Evolutionary conservation across 2,888 invertebrate species (phyloP), one percentile per base, ranked within the genome.

Genomic region (Heterodera filipjevi): DNA sequence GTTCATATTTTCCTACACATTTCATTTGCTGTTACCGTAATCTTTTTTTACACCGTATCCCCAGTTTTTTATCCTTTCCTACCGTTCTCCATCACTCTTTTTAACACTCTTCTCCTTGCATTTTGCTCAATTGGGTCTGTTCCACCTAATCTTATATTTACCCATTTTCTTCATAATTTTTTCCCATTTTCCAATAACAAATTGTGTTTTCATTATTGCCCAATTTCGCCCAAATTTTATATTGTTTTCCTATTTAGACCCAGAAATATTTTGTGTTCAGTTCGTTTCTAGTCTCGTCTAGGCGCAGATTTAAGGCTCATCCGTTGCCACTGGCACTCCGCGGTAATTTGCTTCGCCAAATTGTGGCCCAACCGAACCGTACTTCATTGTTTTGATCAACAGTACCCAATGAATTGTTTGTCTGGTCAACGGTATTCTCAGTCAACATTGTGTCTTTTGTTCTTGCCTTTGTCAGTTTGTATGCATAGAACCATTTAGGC

Each of bases 281-380:
- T 53, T 53, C 53, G 53, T 22, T 22, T 53, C 53, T 53, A 53
- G 53, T 53, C 53, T 22, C 53, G 53, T 6, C 22, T 66, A 66
- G 66, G 66, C 66, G 66, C 66, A 66, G 27, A 30, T 66, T 66
- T 33, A 22, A 66, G 66, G 32, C 66, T 32, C 32, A 32, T 33
- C 1, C 12, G 6, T 39, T 2, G 39, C 66, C n/a, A n/a, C 30
- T 30, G 66, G 32, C 66, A 27, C 8, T 27, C 66, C 8, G 16
- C 33, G 33, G 27, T 32, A 66, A 30, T 66, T 10, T 53, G 66
- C 30, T 30, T 12, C 16, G 66, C 66, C 32, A 33, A n/a, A n/a
- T n/a, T n/a, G 27, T 27, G 10, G 64, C 64, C 19, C n/a, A n/a
- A n/a, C n/a, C n/a, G n/a, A n/a, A 66, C 32, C 19, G 66, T 33